phyloP scores from a whole-genome alignment of 2,888 invertebrate genomes.

The Nysson spinosus region DNA sequence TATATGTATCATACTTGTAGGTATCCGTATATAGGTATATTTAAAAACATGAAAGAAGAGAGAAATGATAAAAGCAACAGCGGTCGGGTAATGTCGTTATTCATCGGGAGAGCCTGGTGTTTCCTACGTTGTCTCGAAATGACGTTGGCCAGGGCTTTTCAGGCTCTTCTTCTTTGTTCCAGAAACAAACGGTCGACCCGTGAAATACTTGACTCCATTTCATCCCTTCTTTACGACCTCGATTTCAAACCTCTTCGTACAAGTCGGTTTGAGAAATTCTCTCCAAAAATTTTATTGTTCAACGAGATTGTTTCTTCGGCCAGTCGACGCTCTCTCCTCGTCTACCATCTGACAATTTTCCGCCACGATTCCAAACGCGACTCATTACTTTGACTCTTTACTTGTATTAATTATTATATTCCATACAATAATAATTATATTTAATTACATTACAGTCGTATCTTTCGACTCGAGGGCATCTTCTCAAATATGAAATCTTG shows the following conservation, averaged over 20 bases:
- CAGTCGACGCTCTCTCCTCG: slow-evolving; percentile 13
- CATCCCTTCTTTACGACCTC: slow-evolving; percentile 46
- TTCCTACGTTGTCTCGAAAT: slow-evolving; percentile 47
- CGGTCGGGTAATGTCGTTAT: slow-evolving; percentile 49
- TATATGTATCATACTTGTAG: too few relatives aligned
- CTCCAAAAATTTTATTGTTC: slow-evolving; percentile 51
- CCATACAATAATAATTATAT: too few relatives aligned
- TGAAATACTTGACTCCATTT: slow-evolving; percentile 56
- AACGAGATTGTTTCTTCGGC: slow-evolving; percentile 37
- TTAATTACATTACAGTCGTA: too few relatives aligned
- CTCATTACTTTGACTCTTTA: too few relatives aligned
- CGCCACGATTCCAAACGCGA: neutral
- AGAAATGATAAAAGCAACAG: slow-evolving; percentile 35
- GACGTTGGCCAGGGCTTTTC: slow-evolving; percentile 51
- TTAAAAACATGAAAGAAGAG: neutral
- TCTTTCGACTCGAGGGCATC: too few relatives aligned
- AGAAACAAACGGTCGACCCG: slow-evolving; percentile 58
- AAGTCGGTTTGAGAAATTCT: slow-evolving; percentile 52
- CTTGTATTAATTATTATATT: too few relatives aligned
- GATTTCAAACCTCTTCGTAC: slow-evolving; percentile 33
- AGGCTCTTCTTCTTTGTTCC: slow-evolving; percentile 48
- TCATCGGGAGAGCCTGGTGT: slow-evolving; percentile 40
- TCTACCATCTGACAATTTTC: neutral
- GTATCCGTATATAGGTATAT: neutral
- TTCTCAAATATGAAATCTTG: too few relatives aligned